Percentiles rank a stretch among this genome's conserved stretches.
phyloP scores from a whole-genome alignment of 2,888 invertebrate species.

The Bellardia bayeri region DNA sequence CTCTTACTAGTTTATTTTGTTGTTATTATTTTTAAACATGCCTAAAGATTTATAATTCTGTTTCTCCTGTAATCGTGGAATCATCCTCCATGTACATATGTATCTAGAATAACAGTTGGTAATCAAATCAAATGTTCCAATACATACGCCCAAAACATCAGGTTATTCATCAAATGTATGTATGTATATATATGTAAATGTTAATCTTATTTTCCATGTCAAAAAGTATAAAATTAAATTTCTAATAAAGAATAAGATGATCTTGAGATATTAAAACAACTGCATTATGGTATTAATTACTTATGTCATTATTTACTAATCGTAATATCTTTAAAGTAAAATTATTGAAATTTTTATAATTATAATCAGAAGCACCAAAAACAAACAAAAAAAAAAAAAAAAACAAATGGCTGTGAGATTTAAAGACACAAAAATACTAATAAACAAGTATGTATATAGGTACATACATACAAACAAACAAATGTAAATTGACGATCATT shows the following conservation, averaged over 20 bases:
- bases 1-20: neutral
- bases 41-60: conserved; percentile 14
- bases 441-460: too few species aligned
- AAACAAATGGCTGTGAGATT: too few species aligned
- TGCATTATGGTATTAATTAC: too few species aligned
- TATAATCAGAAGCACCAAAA: too few species aligned
- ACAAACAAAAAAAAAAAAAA: too few species aligned
- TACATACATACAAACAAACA: too few species aligned
- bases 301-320: too few species aligned
- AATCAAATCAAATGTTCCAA: conserved; percentile 7
- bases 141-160: conserved; percentile 10
- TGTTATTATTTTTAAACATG: conserved; percentile 9
- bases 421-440: too few species aligned
- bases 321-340: too few species aligned
- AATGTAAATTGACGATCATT: too few species aligned
- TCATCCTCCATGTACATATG: neutral
- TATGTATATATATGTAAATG: conserved; percentile 18
- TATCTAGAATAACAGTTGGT: neutral
- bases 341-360: too few species aligned
- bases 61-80: neutral
- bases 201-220: neutral
- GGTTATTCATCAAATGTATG: conserved; percentile 31
- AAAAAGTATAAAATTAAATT: neutral
- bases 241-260: neutral
- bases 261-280: too few species aligned